phyloP scores from a whole-genome alignment of 2,113 vertebrate genomes.

The Platysternon megacephalum region DNA sequence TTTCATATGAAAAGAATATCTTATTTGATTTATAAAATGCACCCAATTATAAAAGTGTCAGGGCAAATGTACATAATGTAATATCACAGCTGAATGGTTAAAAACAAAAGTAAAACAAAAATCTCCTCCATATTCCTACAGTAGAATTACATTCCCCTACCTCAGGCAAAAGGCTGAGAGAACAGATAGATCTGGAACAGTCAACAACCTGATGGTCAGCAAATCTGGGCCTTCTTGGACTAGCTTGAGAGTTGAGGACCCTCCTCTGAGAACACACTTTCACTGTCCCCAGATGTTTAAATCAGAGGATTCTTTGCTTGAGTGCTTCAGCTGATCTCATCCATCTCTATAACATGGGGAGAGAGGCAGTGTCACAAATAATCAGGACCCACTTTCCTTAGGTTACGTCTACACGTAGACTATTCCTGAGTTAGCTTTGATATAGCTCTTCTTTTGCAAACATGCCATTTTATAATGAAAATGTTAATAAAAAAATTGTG shows the following conservation, averaged over 20 bases:
- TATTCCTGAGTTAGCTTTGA: not conserved
- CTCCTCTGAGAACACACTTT: not conserved
- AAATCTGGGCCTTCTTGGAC: not conserved
- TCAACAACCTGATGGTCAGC: not conserved
- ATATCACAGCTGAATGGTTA: not conserved
- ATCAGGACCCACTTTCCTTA: not conserved
- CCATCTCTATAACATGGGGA: not conserved
- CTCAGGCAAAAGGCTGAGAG: not conserved
- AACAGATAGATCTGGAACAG: not conserved
- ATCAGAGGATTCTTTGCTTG: not conserved
- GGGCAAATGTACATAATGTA: not conserved
- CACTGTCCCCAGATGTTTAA: not conserved
- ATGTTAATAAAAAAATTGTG: not conserved
- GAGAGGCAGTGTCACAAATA: not conserved
- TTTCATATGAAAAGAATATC: not conserved
- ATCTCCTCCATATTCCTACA: rapidly evolving
- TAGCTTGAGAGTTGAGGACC: not conserved
- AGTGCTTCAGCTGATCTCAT: not conserved
- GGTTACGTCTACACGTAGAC: not conserved
- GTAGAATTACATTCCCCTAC: not conserved
- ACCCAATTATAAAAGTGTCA: not conserved
- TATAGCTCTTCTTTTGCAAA: not conserved
- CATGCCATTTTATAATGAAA: slow-evolving; percentile 27
- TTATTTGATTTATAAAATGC: not conserved
- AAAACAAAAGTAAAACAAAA: not conserved